phyloP scores from a whole-genome alignment of 1,140 invertebrate genomes.

The Drosophila mauritiana region DNA sequence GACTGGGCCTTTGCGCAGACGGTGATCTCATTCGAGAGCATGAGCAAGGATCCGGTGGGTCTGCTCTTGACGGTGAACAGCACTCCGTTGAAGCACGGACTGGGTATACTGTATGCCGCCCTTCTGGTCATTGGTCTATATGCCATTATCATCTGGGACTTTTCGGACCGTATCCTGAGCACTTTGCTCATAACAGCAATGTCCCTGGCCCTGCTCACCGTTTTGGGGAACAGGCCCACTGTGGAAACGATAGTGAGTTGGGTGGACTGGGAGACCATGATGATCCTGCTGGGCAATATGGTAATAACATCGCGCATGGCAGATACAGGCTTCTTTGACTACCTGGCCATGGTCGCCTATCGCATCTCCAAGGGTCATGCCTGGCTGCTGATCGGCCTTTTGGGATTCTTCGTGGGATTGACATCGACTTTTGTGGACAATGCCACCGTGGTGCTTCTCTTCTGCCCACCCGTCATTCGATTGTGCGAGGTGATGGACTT shows the following conservation, averaged over 20 bases:
- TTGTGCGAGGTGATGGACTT: conserved; percentile 94
- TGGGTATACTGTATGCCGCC: conserved; percentile 89
- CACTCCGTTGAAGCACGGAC: not conserved
- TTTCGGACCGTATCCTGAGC: conserved; percentile 91
- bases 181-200: conserved; percentile 90
- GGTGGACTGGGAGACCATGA: conserved; percentile 93
- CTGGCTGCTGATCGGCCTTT: conserved; percentile 91
- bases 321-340: conserved; percentile 95
- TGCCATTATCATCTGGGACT: conserved; percentile 92
- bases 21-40: not conserved
- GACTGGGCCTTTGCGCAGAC: not conserved
- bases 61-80: conserved; percentile 5
- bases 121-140: conserved; percentile 90
- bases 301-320: conserved; percentile 92
- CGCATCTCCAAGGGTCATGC: conserved; percentile 90
- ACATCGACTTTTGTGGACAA: conserved; percentile 94
- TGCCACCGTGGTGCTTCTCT: conserved; percentile 93
- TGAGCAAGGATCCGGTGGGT: not conserved
- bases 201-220: conserved; percentile 89
- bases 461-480: conserved; percentile 95
- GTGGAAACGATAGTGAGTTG: conserved; percentile 90
- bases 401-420: conserved; percentile 91
- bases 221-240: conserved; percentile 89
- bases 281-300: conserved; percentile 96
- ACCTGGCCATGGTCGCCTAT: conserved; percentile 87